A percentile compares a stretch with the other conserved stretches of the same genome.
These are phyloP conservation scores for Danio albolineatus DNA, from an alignment of 2,797 vertebrate genomes.

Conservation along the genomic window DNA sequence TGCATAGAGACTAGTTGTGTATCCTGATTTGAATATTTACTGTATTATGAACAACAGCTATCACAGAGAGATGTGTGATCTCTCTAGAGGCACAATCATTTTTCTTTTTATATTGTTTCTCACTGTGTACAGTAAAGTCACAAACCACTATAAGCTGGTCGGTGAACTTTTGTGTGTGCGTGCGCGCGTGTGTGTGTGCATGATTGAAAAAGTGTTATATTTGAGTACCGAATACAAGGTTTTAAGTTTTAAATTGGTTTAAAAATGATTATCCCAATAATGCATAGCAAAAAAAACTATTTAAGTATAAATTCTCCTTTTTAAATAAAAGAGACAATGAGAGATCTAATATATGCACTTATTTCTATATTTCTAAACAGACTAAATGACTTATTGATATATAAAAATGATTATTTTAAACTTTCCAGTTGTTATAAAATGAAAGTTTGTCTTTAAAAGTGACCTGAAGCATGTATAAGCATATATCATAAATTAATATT, in stretches of 20 bases:
- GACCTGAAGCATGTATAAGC: slow-evolving; percentile 10
- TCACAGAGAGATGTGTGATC: slow-evolving; percentile 83
- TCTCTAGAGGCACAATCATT: slow-evolving; percentile 85
- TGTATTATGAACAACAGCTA: slow-evolving; percentile 81
- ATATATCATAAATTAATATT: slow-evolving; percentile 13
- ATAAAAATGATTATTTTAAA: no score
- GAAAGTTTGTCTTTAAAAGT: slow-evolving; percentile 22
- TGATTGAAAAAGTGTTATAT: neutral
- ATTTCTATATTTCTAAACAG: slow-evolving; percentile 25
- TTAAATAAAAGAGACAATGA: slow-evolving; percentile 16
- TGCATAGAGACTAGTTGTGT: slow-evolving; percentile 86
- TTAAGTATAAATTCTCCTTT: slow-evolving; percentile 10
- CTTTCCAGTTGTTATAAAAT: slow-evolving; percentile 19
- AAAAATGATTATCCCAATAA: slow-evolving; percentile 9
- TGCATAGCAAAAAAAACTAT: neutral
- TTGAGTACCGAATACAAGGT: slow-evolving; percentile 2
- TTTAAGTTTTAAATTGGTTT: slow-evolving; percentile 28
- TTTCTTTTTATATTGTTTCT: slow-evolving; percentile 84
- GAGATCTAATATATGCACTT: slow-evolving; percentile 9
- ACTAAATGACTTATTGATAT: neutral
- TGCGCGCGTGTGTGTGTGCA: slow-evolving; percentile 1
- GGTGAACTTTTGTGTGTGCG: slow-evolving; percentile 26
- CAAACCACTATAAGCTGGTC: slow-evolving; percentile 76
- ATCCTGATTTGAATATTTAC: slow-evolving; percentile 88
- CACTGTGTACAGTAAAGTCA: slow-evolving; percentile 85